Percentiles rank a stretch among this genome's conserved stretches.
Evolutionary conservation across 2,888 invertebrate genomes (phyloP).

Genomic region (Eucriotettix oculatus): DNA sequence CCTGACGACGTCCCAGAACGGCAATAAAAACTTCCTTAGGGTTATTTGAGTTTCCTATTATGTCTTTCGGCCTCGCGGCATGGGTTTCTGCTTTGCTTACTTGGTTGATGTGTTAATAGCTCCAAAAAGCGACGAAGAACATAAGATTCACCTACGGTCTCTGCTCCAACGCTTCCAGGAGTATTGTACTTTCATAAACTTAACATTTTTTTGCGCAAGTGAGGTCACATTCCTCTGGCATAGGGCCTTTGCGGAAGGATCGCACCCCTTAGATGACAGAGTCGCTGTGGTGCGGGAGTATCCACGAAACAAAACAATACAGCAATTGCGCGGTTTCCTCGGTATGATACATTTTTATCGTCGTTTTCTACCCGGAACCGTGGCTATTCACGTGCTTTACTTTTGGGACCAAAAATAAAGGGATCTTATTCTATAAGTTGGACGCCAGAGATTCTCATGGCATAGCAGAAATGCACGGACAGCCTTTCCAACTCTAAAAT

Average conservation of each 20-base stretch:
- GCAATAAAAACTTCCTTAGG: constrained; percentile 23
- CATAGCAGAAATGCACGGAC: not conserved
- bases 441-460: not conserved
- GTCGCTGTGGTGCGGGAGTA: not conserved
- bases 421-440: not conserved
- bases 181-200: not conserved
- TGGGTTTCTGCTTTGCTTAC: constrained; percentile 20
- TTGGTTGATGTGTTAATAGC: constrained; percentile 18
- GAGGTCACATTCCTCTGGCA: constrained; percentile 1
- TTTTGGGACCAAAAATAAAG: too few relatives aligned
- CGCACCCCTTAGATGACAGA: not conserved
- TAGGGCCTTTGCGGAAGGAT: not conserved
- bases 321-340: constrained; percentile 2
- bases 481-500: not conserved
- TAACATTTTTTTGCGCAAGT: too few relatives aligned
- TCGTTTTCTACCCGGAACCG: not conserved
- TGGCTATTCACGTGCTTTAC: too few relatives aligned
- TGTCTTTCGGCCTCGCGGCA: constrained; percentile 20
- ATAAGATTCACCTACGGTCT: not conserved
- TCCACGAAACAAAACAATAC: constrained; percentile 2
- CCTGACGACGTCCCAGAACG: constrained; percentile 21
- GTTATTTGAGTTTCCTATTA: constrained; percentile 16
- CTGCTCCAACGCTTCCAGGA: not conserved
- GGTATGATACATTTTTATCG: constrained; percentile 5
- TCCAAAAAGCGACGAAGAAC: not conserved